Evolutionary conservation across 2,888 invertebrate genomes (phyloP).

Genomic region (Heliconius aoede): DNA sequence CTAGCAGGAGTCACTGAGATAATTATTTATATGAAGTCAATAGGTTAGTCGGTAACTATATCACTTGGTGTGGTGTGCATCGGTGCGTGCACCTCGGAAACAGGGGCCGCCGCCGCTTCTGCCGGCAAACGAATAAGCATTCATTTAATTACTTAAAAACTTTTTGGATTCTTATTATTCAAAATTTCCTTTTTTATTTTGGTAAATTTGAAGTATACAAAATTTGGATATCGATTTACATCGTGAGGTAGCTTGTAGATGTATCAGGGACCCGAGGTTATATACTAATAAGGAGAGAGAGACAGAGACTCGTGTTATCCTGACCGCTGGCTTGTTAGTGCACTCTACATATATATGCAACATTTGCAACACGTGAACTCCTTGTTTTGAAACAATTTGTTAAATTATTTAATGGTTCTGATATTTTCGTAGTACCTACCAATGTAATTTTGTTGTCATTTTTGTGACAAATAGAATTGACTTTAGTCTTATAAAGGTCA

Average conservation of each 20-base stretch:
- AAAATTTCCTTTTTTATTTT: not conserved
- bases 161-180: not conserved
- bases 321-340: slow-evolving; percentile 13
- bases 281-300: slow-evolving; percentile 25
- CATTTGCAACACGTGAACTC: slow-evolving; percentile 32
- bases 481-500: slow-evolving; percentile 2
- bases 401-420: slow-evolving; percentile 38
- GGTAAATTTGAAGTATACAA: not conserved
- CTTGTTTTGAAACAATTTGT: slow-evolving; percentile 36
- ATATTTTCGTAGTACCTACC: slow-evolving; percentile 34
- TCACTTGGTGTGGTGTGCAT: slow-evolving; percentile 44
- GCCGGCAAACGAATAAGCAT: slow-evolving; percentile 10
- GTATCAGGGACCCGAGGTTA: slow-evolving; percentile 9
- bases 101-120: slow-evolving; percentile 34
- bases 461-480: slow-evolving; percentile 23
- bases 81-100: slow-evolving; percentile 56
- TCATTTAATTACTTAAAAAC: slow-evolving; percentile 12
- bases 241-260: slow-evolving; percentile 14
- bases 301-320: slow-evolving; percentile 24
- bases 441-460: slow-evolving; percentile 43
- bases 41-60: slow-evolving; percentile 45
- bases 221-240: not conserved
- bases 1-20: not conserved
- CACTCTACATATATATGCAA: slow-evolving; percentile 18
- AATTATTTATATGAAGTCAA: slow-evolving; percentile 34